Percentiles rank a stretch among this genome's conserved stretches.
These are phyloP conservation scores for Drosophila littoralis DNA, from an alignment of 1,140 invertebrate species.

Conservation along the genomic window DNA sequence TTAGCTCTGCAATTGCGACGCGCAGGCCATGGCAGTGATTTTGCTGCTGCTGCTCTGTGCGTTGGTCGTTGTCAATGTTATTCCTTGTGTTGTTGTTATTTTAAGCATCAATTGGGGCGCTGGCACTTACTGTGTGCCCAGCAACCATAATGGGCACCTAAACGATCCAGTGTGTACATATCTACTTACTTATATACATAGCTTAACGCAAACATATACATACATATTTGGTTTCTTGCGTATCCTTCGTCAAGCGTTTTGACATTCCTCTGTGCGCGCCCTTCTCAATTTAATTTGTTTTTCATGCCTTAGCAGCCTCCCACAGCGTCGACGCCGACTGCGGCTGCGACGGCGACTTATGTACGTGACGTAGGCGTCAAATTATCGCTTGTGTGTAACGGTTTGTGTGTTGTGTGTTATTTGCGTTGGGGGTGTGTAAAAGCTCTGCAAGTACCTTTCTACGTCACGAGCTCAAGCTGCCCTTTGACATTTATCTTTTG, in stretches of 20 bases:
- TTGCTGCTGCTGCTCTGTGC: constrained; percentile 34
- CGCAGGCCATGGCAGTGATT: constrained; percentile 76
- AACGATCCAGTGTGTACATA: constrained; percentile 9
- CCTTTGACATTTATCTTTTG: constrained; percentile 66
- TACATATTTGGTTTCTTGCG: constrained; percentile 11
- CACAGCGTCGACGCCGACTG: constrained; percentile 16
- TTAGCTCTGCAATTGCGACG: constrained; percentile 61
- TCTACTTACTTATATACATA: neutral
- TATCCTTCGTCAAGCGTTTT: constrained; percentile 55
- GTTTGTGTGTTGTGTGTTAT: constrained; percentile 9
- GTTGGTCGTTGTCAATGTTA: constrained; percentile 45
- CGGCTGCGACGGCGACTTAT: constrained; percentile 1
- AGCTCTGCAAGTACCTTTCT: constrained; percentile 47
- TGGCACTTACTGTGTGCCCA: constrained; percentile 26
- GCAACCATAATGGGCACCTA: constrained; percentile 55
- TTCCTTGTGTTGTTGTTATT: constrained; percentile 17
- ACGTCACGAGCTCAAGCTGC: constrained; percentile 57
- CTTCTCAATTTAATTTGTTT: constrained; percentile 45
- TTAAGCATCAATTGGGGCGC: constrained; percentile 21
- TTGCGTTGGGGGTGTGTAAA: constrained; percentile 24
- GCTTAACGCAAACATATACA: neutral
- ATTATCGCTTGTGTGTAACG: constrained; percentile 11
- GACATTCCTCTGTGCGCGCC: constrained; percentile 34
- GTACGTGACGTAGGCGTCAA: constrained; percentile 40
- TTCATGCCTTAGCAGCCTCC: constrained; percentile 44